Base-by-base conservation (phyloP, 1,140 invertebrate species). In the Drosophila sp. region DNA sequence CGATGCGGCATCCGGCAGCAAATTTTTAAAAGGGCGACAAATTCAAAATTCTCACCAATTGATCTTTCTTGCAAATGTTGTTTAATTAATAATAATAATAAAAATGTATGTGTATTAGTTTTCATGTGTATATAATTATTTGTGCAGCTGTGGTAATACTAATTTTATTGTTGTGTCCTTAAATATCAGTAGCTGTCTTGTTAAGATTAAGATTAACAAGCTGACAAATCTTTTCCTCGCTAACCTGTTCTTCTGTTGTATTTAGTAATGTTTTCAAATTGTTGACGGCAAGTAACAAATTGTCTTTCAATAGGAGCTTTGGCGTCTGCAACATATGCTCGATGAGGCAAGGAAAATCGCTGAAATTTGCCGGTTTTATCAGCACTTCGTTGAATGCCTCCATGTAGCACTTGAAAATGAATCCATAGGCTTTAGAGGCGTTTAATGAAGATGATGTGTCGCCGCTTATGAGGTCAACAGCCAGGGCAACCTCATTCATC, bases 351-450 rank as follows among this genome's bases (percentile, higher is more conserved):
- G 59, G 67, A 50, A 64, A 71, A 4, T 64, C 41, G 7, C 7
- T 11, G 6, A 5, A 0, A 4, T 25, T 16, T 0, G 59, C 14
- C 0, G 16, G 14, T 3, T 7, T 8, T 18, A 71, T 71, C 4
- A 56, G 6, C 1, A 29, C 25, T 2, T 16, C 11, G 1, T 38
- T 18, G 11, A 59, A 58, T 3, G 66, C 73, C 0, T 16, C 3
- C 41, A 78, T 36, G 4, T 71, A 59, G 48, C 66, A 57, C 9
- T 58, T 41, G 21, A 78, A 71, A 0, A 76, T 4, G 9, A 65
- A 76, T 7, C 21, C 27, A 36, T 71, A 76, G 0, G 40, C 58
- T 25, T 54, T 3, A 0, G 18, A 8, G 1, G 71, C 63, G 0
- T 2, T 18, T 1, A 7, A 0, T 0, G 32, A 38, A 2, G 21